Base-by-base conservation (phyloP, 2,888 invertebrate genomes). In the Argyresthia albistria region DNA sequence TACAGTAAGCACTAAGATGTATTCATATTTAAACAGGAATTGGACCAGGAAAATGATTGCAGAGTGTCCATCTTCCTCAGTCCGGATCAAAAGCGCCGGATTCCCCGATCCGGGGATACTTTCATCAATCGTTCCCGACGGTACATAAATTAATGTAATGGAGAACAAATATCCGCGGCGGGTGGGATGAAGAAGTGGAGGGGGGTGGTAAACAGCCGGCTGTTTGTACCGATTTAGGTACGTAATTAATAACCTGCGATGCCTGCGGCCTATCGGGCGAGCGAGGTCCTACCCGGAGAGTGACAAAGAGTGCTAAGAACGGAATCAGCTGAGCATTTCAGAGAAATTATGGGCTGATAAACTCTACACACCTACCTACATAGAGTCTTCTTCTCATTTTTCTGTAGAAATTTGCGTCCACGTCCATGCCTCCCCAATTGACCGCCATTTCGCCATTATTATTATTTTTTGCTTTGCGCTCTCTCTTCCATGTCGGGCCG, bases 111-210 rank as follows among this genome's bases (percentile, higher is more conserved):
- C 48, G 37, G 14, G 36, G 53, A 54, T 56, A 55, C 58, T 60
- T 60, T 59, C 62, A 64, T 64, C 64, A 66, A 61, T 63, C 61
- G 57, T 58, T 51, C 54, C 54, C 57, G 10, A 36, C 35, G 60
- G 55, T 57, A 60, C 60, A 62, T 58, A 62, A 64, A 65, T 65
- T 66, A 62, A 59, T 61, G 62, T 60, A 65, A 66, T 61, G 61
- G 60, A 57, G 61, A 57, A 62, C 66, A 63, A 65, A 64, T 61
- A 67, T 59, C 60, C 57, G 56, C 55, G 25, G 25, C n/a, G 25
- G 25, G 48, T 15, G 48, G 37, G 25, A 25, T 6, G 2, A 25
- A 25, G 25, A 25, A 6, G 6, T 2, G 25, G 25, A 4, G 2
- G 25, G 25, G 25, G 25, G 25, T 6, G 25, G 25, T n/a, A n/a